Evolutionary conservation across 2,797 vertebrate species (phyloP), one percentile per base, ranked within the genome.

Genomic region (Hyperoplus immaculatus): DNA sequence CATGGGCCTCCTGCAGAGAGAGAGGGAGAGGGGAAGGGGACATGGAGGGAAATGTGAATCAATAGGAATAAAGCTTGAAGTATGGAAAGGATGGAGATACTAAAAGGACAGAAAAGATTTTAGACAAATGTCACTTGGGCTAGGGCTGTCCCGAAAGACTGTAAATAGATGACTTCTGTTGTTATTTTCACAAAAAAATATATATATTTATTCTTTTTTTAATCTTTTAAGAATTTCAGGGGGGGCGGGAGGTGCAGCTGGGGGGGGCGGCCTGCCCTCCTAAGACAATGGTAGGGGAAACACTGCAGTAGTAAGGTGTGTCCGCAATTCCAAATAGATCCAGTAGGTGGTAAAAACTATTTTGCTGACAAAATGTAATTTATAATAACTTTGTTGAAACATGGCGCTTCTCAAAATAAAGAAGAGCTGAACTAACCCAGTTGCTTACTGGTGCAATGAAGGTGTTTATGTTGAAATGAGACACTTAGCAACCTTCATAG

Each of bases 1-100:
- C 97, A 63, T 96, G 95, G 7, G 97, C 97, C 80, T 98, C 97
- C 97, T 97, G 83, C 51, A 87, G 56, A 57, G 53, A 50, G 38
- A 21, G 5, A 72, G 21, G n/a, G 1, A 68, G 5, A 29, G 3
- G 21, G 10, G 21, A 10, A 64, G 29, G 11, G 41, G 13, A 62
- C 12, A 4, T 53, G 13, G 18, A 1, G 50, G 43, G 18, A 14
- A 6, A 14, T 4, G 18, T 8, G 18, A 2, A 16, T 73, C 50
- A 78, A 2, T 60, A 29, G 21, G 7, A 65, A 21, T 18, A n/a
- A 43, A 38, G 62, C 36, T 47, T 29, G 38, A 58, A 62, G 13
- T 9, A 60, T 58, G n/a, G 69, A 71, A 13, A 69, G 39, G 13
- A 5, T 49, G 6, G 60, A 50, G 45, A 54, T 8, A 29, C 49